Percentiles rank a stretch among this genome's conserved stretches.
Evolutionary conservation across 1,140 invertebrate genomes (phyloP).

Genomic region (Ostrea edulis): DNA sequence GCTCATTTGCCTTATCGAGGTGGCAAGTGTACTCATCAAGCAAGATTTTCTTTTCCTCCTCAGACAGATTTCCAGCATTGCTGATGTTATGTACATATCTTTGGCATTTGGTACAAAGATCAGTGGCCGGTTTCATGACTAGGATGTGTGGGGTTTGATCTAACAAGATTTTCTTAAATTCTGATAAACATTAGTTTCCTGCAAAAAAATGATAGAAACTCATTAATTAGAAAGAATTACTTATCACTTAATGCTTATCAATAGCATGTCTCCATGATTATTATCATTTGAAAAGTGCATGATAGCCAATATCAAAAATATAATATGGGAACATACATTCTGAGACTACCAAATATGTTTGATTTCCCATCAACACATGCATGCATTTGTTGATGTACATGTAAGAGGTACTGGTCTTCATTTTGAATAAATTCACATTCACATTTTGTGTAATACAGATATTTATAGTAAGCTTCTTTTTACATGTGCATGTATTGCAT

Average conservation of each 20-base stretch:
- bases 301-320: too few species aligned
- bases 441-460: too few species aligned
- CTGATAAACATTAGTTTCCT: neutral
- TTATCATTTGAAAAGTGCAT: too few species aligned
- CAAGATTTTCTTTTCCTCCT: neutral
- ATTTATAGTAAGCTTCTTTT: too few species aligned
- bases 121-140: neutral
- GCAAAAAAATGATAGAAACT: neutral
- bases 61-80: neutral
- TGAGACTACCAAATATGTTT: too few species aligned
- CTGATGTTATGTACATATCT: neutral
- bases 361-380: too few species aligned
- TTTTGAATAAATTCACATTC: too few species aligned
- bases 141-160: constrained; percentile 26
- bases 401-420: too few species aligned
- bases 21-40: neutral
- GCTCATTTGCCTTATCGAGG: neutral
- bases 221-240: neutral
- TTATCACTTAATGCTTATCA: neutral
- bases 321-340: too few species aligned
- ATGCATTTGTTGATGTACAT: too few species aligned
- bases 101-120: neutral
- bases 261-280: too few species aligned
- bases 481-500: too few species aligned
- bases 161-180: constrained; percentile 20